A percentile compares a stretch with the other conserved stretches of the same genome.
Evolutionary conservation across 2,113 vertebrate genomes (phyloP).

Genomic region (Rostratula benghalensis): DNA sequence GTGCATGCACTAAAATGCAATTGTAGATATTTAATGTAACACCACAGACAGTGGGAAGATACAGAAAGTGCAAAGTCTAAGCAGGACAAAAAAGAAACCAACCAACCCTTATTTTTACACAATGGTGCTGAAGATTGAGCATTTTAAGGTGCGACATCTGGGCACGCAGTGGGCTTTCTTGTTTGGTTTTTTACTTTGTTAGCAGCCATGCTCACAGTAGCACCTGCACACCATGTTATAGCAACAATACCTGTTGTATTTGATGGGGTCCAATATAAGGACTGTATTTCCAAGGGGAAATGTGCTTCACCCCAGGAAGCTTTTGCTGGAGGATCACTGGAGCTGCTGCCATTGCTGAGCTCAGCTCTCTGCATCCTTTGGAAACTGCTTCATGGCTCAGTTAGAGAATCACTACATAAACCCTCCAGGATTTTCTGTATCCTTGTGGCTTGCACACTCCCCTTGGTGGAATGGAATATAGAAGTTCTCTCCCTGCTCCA

Average conservation of each 20-base stretch:
- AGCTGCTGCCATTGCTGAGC: background rate
- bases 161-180: background rate
- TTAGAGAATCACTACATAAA: background rate
- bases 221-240: background rate
- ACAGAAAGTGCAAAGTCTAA: background rate
- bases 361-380: background rate
- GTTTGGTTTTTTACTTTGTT: background rate
- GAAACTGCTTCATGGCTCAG: background rate
- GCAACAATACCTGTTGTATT: background rate
- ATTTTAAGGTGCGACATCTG: background rate
- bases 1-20: background rate
- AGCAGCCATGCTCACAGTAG: background rate
- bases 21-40: background rate
- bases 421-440: background rate
- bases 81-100: background rate
- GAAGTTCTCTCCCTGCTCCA: background rate
- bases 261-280: background rate
- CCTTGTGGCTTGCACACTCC: background rate
- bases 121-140: background rate
- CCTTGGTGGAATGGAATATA: background rate
- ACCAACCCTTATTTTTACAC: background rate
- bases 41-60: background rate
- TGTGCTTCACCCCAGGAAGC: fast-evolving
- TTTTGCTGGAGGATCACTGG: background rate
- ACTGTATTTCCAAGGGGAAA: background rate